phyloP scores from a whole-genome alignment of 92 coral and sea anemone species.

The Parazoanthus atlanticus region DNA sequence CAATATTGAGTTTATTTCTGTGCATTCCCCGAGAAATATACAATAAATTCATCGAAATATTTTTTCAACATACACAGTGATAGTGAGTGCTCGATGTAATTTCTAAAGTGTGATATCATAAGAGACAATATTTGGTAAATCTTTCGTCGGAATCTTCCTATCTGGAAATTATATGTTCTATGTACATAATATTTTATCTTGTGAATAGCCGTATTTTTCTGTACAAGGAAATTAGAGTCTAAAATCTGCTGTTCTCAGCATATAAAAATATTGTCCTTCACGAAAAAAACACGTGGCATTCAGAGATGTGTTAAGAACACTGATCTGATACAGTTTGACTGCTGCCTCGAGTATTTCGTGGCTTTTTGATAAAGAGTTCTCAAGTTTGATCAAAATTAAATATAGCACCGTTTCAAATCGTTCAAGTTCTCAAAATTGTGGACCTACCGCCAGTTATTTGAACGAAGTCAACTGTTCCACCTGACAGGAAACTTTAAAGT shows the following conservation, averaged over 20 bases:
- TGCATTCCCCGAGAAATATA: constrained; percentile 39
- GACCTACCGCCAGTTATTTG: constrained; percentile 2
- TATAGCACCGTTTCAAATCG: constrained; percentile 35
- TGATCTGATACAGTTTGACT: constrained; percentile 18
- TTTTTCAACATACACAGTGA: constrained; percentile 10
- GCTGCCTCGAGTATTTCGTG: constrained; percentile 19
- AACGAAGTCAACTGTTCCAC: not conserved
- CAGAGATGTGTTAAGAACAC: constrained; percentile 38
- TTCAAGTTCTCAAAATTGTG: not conserved
- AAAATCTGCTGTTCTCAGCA: constrained; percentile 29
- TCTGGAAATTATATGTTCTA: constrained; percentile 34
- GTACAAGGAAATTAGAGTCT: constrained; percentile 19
- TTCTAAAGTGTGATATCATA: constrained; percentile 31
- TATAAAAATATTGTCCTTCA: constrained; percentile 47
- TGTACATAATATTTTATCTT: constrained; percentile 35
- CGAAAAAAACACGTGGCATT: constrained; percentile 43
- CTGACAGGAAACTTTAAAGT: not conserved
- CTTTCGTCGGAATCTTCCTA: constrained; percentile 22
- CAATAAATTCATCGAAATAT: constrained; percentile 41
- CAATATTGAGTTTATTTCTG: constrained; percentile 25
- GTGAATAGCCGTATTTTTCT: constrained; percentile 22
- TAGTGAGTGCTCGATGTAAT: constrained; percentile 12
- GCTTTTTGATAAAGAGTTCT: constrained; percentile 23
- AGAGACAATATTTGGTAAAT: constrained; percentile 19
- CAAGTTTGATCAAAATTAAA: constrained; percentile 25